Base-by-base conservation (phyloP, 2,888 invertebrate species). In the Philopedon plagiatum region DNA sequence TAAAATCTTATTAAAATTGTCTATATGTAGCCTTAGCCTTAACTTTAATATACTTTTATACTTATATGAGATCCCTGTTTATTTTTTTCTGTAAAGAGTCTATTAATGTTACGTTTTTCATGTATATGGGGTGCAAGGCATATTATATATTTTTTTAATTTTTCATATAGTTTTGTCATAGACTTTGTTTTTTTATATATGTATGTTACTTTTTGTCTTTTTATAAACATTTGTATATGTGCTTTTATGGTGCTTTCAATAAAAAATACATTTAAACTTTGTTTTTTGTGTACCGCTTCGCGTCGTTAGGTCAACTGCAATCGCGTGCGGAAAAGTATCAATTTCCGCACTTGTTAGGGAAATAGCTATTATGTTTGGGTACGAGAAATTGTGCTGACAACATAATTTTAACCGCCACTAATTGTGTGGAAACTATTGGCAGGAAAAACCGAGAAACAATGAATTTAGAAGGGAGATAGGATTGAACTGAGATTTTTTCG, bases 181-280 rank as follows among this genome's bases (percentile, higher is more conserved):
- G 68, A 71, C 65, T 71, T 72, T 64, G 69, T 75, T 78, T 78
- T 76, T 75, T 75, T 77, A 74, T 75, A 64, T 68, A 65, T 78
- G 69, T 56, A 67, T 63, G 71, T 78, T 74, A 73, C 65, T 70
- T 76, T 71, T 68, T 62, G 13, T 49, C 64, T 76, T 80, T 80
- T 80, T 81, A 71, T 79, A 80, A 77, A 73, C 76, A 76, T 80
- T 80, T 80, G 74, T 80, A 80, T 77, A 78, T 80, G 80, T 80
- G 80, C 80, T 80, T 51, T 81, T 74, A 73, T 76, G 78, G 79
- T 81, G 81, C 81, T 81, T 81, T 76, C 73, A 79, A 78, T 78
- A 77, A 79, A 76, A 39, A 60, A 72, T 37, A 58, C 58, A 41
- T 78, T 77, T 74, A 64, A 64, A n/a, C 46, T 37, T 37, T 49